Conservation (phyloP, 2,888 invertebrate genomes). For the Steinernema carpocapsae region DNA sequence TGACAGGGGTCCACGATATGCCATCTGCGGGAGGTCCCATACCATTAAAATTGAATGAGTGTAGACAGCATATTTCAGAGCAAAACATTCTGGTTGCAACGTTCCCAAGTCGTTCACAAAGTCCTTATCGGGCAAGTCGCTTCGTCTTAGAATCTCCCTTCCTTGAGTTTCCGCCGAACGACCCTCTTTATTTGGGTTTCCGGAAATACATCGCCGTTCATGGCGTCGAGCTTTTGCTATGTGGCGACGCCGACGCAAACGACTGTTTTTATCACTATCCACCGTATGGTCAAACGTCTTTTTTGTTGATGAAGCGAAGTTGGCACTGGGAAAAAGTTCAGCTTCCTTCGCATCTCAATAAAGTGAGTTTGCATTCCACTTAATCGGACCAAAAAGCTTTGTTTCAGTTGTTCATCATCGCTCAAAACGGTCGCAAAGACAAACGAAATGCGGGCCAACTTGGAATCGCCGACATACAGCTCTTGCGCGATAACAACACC, state of each 20-base stretch:
- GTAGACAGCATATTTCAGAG: neutral
- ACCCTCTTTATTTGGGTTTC: slow-evolving; percentile 52
- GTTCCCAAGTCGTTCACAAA: neutral
- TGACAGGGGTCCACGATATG: slow-evolving; percentile 53
- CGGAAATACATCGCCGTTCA: slow-evolving; percentile 53
- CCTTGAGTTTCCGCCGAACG: slow-evolving; percentile 48
- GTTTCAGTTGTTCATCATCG: slow-evolving; percentile 48
- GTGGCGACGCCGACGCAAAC: slow-evolving; percentile 48
- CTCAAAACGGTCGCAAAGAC: slow-evolving; percentile 46
- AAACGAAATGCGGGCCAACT: slow-evolving; percentile 53
- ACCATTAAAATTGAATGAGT: neutral
- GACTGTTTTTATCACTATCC: slow-evolving; percentile 37
- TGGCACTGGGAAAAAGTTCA: slow-evolving; percentile 45
- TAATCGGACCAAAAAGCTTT: neutral
- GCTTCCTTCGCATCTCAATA: slow-evolving; percentile 50
- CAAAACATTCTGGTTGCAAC: neutral
- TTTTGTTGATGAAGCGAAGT: slow-evolving; percentile 8
- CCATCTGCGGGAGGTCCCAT: slow-evolving; percentile 35
- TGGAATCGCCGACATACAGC: slow-evolving; percentile 52
- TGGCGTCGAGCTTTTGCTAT: slow-evolving; percentile 50
- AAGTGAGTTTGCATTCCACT: slow-evolving; percentile 17
- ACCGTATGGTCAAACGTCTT: neutral
- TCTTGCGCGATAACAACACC: slow-evolving; percentile 51
- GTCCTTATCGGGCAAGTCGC: neutral
- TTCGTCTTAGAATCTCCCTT: slow-evolving; percentile 55